phyloP scores from a whole-genome alignment of 2,888 invertebrate genomes.

The Cheilosia variabilis region DNA sequence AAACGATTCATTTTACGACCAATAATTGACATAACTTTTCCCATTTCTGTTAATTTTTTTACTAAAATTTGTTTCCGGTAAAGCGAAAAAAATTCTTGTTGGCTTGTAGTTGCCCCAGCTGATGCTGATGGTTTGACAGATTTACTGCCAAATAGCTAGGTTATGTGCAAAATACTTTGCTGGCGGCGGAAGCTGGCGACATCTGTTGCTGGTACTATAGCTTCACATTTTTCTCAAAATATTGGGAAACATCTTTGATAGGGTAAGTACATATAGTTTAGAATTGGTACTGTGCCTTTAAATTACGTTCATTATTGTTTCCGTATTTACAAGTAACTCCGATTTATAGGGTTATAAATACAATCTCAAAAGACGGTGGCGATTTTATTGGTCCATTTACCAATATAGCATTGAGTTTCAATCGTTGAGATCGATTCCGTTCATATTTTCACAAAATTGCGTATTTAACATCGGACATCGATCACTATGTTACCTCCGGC shows the following conservation, averaged over 20 bases:
- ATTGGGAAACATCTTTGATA: neutral
- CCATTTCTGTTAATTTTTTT: constrained; percentile 84
- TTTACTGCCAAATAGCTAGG: constrained; percentile 15
- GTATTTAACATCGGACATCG: too few relatives aligned
- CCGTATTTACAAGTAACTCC: too few relatives aligned
- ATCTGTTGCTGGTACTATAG: constrained; percentile 26
- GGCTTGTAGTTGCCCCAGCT: neutral
- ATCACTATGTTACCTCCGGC: too few relatives aligned
- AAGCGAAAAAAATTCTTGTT: constrained; percentile 16
- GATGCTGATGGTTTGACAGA: constrained; percentile 48
- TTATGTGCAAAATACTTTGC: constrained; percentile 25
- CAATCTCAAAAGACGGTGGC: too few relatives aligned
- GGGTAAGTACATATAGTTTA: neutral
- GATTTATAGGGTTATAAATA: too few relatives aligned
- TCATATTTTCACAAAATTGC: too few relatives aligned
- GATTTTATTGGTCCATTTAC: too few relatives aligned
- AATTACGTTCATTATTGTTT: too few relatives aligned
- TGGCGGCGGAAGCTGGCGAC: neutral
- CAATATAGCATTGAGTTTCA: too few relatives aligned
- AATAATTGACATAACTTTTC: constrained; percentile 86
- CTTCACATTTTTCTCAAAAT: neutral
- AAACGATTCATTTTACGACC: constrained; percentile 87
- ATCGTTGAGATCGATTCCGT: too few relatives aligned
- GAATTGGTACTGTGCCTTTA: too few relatives aligned
- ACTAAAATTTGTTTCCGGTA: constrained; percentile 1